Evolutionary conservation across 2,113 vertebrate species (phyloP).

Genomic region (Microtus oregoni): DNA sequence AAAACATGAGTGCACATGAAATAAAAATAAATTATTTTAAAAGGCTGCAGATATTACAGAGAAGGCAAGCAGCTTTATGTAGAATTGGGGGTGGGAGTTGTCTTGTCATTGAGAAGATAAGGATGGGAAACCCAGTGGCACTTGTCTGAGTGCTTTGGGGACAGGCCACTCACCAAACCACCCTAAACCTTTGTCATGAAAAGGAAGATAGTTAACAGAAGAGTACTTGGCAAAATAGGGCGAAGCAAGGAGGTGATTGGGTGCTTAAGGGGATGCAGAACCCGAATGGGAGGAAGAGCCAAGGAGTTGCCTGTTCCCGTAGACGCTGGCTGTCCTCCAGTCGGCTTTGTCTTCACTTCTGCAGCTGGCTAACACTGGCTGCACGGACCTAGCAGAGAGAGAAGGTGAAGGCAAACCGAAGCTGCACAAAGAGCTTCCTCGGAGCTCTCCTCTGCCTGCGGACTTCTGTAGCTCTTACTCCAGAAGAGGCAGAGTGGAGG

Average conservation of each 20-base stretch:
- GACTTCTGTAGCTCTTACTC: background rate
- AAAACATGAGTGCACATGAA: background rate
- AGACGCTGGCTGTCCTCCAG: background rate
- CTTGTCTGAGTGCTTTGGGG: background rate
- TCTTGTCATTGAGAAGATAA: background rate
- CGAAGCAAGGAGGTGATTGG: background rate
- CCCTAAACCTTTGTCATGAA: constrained; percentile 8
- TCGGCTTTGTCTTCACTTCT: background rate
- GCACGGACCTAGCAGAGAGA: background rate
- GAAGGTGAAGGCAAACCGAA: background rate
- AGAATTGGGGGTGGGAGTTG: background rate
- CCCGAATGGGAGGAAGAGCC: background rate
- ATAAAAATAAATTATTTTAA: background rate
- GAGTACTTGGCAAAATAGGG: background rate
- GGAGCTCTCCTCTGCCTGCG: background rate
- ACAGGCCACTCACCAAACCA: background rate
- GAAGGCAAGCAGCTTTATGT: background rate
- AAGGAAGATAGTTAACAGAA: constrained; percentile 6
- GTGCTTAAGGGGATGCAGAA: background rate
- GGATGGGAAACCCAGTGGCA: background rate
- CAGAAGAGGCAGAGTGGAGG: background rate
- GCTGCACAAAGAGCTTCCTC: background rate
- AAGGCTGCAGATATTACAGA: constrained; percentile 5
- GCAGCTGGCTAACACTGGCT: background rate
- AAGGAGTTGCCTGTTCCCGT: background rate